Evolutionary conservation across 2,113 vertebrate genomes (phyloP), one percentile per base, ranked within the genome.

Genomic region (Boleophthalmus pectinirostris): DNA sequence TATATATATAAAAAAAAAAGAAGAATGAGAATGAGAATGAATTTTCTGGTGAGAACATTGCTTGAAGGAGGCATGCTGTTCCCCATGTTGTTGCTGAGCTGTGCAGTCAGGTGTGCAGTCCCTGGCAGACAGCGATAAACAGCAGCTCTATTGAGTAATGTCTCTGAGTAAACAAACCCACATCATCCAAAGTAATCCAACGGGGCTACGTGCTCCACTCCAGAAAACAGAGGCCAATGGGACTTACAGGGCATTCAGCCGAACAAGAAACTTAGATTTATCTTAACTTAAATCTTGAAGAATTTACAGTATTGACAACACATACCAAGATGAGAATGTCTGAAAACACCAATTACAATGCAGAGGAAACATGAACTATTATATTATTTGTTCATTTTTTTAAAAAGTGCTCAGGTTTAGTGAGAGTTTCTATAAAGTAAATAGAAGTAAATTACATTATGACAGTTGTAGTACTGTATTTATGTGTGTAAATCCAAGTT

Each of bases 251-350:
- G 20, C 43, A 35, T 72, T 56, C 53, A 25, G 64, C 54, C 23
- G 60, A 75, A 76, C 64, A 76, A 49, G 58, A 24, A 3, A 25
- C 43, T 75, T 75, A 29, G 29, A 29, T 29, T 29, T n/a, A n/a
- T n/a, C n/a, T 29, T 29, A 29, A 29, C 29, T 29, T 29, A 29
- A n/a, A 29, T 29, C 29, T 61, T 54, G 79, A 79, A 82, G 49
- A 67, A 73, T 82, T 80, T 69, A 60, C 80, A 85, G 79, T 0
- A 3, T 33, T 80, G 80, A 75, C 82, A 79, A 54, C 24, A 76
- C 75, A n/a, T 77, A 14, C 20, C 20, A 45, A 14, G 11, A 58
- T 14, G 56, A 5, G 23, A 58, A 25, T n/a, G n/a, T 54, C 20
- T 54, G 18, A 54, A 18, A 49, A 49, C 47, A 49, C 16, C 2